These are phyloP conservation scores for Tachystola acroxantha DNA, from an alignment of 2,888 invertebrate genomes.

Conservation along the genomic window DNA sequence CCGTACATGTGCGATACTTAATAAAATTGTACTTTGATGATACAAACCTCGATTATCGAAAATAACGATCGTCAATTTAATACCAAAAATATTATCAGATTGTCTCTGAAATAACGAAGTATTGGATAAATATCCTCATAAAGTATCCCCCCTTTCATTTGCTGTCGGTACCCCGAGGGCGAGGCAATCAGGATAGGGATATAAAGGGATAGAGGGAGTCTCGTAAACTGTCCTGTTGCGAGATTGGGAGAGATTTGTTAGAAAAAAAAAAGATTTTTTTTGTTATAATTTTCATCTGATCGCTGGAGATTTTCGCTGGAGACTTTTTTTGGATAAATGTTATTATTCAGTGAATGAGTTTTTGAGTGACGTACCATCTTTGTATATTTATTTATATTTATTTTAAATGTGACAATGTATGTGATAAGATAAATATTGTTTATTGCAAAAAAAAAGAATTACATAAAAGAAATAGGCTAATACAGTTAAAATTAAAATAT, in stretches of 20 bases:
- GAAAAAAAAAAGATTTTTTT: conserved; percentile 27
- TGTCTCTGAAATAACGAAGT: conserved; percentile 3
- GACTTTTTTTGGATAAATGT: neutral
- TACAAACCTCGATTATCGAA: no score
- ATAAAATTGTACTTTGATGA: no score
- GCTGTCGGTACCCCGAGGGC: conserved; percentile 42
- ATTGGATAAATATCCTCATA: conserved; percentile 31
- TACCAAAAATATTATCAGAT: neutral
- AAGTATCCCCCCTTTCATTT: conserved; percentile 47
- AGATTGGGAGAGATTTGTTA: conserved; percentile 63
- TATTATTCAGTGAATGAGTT: no score
- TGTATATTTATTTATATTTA: neutral
- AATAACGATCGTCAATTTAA: conserved; percentile 18
- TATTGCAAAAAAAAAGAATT: no score
- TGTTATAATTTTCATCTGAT: conserved; percentile 17
- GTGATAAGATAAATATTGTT: no score
- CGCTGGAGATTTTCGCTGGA: neutral
- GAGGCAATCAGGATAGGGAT: conserved; percentile 66
- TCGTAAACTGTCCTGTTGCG: conserved; percentile 64
- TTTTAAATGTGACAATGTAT: no score
- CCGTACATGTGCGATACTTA: no score
- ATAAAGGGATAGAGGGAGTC: conserved; percentile 61
- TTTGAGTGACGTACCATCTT: no score
- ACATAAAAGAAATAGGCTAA: no score
- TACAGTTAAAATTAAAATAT: no score